A percentile compares a stretch with the other conserved stretches of the same genome.
These are phyloP conservation scores for Scomber scombrus DNA, from an alignment of 2,113 vertebrate genomes.

Conservation along the genomic window DNA sequence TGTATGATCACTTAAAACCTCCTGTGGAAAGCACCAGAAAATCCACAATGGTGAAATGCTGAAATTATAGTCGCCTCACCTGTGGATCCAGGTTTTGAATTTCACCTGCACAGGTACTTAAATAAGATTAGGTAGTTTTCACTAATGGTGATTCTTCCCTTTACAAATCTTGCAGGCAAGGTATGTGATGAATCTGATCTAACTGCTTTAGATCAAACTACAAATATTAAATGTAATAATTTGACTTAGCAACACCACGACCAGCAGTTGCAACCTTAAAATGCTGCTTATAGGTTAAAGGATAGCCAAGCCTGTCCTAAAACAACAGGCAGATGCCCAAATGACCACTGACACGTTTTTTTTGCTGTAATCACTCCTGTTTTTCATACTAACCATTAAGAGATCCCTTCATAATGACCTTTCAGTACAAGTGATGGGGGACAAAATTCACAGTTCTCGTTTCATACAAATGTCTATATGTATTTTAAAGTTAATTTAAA, in stretches of 20 bases:
- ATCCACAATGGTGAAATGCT: constrained; percentile 46
- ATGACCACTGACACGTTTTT: too few relatives aligned
- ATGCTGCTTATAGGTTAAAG: not conserved
- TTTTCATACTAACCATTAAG: too few relatives aligned
- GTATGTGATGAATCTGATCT: not conserved
- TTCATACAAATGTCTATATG: too few relatives aligned
- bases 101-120: constrained; percentile 38
- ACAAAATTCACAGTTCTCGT: too few relatives aligned
- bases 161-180: not conserved
- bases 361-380: too few relatives aligned
- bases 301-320: too few relatives aligned
- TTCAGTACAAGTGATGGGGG: too few relatives aligned
- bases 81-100: constrained; percentile 58
- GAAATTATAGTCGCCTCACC: constrained; percentile 65
- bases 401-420: too few relatives aligned
- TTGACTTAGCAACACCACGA: not conserved
- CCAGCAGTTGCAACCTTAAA: not conserved
- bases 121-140: constrained; percentile 1
- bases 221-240: not conserved
- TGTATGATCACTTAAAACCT: constrained; percentile 31
- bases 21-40: constrained; percentile 83
- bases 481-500: too few relatives aligned
- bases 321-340: too few relatives aligned
- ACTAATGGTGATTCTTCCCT: not conserved
- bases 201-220: constrained; percentile 4